phyloP scores from a whole-genome alignment of 2,797 vertebrate species.

The Semaprochilodus insignis region DNA sequence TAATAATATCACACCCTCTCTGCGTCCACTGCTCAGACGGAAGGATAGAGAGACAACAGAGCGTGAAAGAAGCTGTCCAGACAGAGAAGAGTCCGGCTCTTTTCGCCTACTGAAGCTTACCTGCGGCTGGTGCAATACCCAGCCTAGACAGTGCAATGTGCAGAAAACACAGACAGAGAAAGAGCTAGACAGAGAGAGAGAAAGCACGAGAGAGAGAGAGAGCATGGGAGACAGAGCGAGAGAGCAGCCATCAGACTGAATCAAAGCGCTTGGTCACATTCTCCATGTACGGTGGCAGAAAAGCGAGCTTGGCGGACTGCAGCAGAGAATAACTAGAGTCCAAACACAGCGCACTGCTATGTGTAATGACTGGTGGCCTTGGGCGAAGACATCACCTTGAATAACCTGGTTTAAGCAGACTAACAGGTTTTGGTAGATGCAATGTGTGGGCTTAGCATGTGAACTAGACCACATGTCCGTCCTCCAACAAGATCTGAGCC shows the following conservation, averaged over 20 bases:
- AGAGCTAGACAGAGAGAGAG: not conserved
- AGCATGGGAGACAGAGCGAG: not conserved
- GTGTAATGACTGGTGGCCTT: not conserved
- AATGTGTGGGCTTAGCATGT: not conserved
- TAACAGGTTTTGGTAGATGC: constrained; percentile 34
- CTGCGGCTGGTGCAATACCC: constrained; percentile 41
- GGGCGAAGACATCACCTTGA: constrained; percentile 30
- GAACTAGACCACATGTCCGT: not conserved
- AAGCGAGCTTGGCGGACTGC: not conserved
- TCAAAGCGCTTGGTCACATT: constrained; percentile 29
- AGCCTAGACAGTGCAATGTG: not conserved
- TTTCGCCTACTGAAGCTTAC: constrained; percentile 26
- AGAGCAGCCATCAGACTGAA: constrained; percentile 32
- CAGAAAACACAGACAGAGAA: not conserved
- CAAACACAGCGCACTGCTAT: constrained; percentile 28
- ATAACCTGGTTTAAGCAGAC: constrained; percentile 33
- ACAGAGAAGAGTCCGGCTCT: not conserved
- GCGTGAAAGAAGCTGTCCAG: constrained; percentile 7
- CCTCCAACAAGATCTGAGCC: not conserved
- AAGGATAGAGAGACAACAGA: constrained; percentile 1
- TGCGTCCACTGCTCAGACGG: not conserved
- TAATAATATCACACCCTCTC: constrained; percentile 15
- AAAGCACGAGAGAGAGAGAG: not conserved
- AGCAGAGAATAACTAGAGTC: constrained; percentile 20
- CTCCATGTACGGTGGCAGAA: constrained; percentile 18